Conservation (phyloP, 1,140 invertebrate species). For the Bicyclus anynana region DNA sequence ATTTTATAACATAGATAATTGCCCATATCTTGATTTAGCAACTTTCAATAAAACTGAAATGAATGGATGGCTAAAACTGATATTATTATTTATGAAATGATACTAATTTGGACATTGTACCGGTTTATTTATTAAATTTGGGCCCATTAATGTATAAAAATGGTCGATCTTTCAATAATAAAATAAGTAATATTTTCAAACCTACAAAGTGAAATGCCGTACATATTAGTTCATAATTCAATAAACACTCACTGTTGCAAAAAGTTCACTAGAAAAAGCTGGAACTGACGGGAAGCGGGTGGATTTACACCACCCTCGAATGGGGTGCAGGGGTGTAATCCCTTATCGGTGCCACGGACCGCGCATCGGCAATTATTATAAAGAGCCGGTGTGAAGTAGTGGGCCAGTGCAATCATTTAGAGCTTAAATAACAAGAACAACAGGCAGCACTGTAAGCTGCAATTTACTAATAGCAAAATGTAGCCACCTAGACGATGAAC, state of each 20-base stretch:
- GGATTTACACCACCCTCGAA: slow-evolving; percentile 10
- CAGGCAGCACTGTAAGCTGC: slow-evolving; percentile 1
- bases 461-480: slow-evolving; percentile 15
- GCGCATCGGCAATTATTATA: slow-evolving; percentile 64
- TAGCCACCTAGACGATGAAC: slow-evolving; percentile 11
- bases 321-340: slow-evolving; percentile 41
- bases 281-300: slow-evolving; percentile 30
- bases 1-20: no score
- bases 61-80: no score
- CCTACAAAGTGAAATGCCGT: slow-evolving; percentile 20
- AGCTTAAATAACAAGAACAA: slow-evolving; percentile 8
- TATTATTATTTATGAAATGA: no score
- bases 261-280: slow-evolving; percentile 63
- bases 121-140: no score
- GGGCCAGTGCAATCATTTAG: slow-evolving; percentile 24
- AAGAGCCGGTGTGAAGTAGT: slow-evolving; percentile 52
- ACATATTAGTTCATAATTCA: slow-evolving; percentile 69
- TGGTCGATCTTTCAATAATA: neutral
- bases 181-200: neutral
- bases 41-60: no score
- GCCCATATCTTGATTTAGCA: no score
- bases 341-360: slow-evolving; percentile 58
- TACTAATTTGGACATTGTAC: no score
- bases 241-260: slow-evolving; percentile 53
- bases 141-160: no score